Evolutionary conservation across 1,140 invertebrate genomes (phyloP).

Genomic region (Drosophila funebris): DNA sequence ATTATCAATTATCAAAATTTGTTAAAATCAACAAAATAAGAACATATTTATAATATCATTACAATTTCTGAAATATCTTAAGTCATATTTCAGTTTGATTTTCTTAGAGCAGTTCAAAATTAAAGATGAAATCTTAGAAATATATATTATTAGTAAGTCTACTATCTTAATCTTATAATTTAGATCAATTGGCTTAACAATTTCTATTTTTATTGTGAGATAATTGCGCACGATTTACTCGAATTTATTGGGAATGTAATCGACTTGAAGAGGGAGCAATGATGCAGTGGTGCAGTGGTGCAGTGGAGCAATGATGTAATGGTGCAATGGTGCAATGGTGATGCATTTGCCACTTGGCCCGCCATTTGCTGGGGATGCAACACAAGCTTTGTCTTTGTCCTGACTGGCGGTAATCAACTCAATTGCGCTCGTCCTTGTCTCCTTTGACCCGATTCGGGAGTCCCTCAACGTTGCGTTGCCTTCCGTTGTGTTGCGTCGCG

Average conservation of each 20-base stretch:
- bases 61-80: too few species aligned
- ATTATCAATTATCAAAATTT: too few species aligned
- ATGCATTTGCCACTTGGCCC: constrained; percentile 1
- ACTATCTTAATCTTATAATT: too few species aligned
- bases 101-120: too few species aligned
- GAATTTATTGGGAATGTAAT: constrained; percentile 2
- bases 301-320: too few species aligned
- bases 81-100: too few species aligned
- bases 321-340: not conserved
- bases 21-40: too few species aligned
- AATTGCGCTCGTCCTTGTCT: constrained; percentile 28
- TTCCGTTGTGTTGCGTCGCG: not conserved
- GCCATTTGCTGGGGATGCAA: constrained; percentile 14
- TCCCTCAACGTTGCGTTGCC: not conserved
- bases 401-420: constrained; percentile 44
- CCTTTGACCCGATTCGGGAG: constrained; percentile 27
- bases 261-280: constrained; percentile 3
- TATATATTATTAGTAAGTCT: too few species aligned
- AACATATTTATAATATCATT: too few species aligned
- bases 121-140: too few species aligned
- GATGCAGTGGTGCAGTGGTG: constrained; percentile 2
- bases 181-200: not conserved
- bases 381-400: constrained; percentile 27
- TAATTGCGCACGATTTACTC: constrained; percentile 17
- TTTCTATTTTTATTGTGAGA: constrained; percentile 1